Evolutionary conservation across 2,888 invertebrate species (phyloP), one percentile per base, ranked within the genome.

Genomic region (Limnephilus marmoratus): DNA sequence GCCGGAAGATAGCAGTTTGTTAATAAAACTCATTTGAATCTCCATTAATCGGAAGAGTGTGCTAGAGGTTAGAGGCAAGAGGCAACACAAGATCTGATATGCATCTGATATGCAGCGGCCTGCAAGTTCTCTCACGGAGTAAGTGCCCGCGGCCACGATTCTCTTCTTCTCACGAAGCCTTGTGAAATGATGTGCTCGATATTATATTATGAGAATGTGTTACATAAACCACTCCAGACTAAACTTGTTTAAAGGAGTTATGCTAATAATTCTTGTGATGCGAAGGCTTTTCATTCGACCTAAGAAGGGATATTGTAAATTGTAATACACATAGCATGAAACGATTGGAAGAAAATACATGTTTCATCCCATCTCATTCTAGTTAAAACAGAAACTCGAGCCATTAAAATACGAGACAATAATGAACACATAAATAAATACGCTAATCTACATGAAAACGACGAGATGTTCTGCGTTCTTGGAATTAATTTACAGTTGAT

Each of bases 101-200:
- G 37, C 83, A 85, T 85, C 85, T n/a, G 86, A 86, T 86, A 53
- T 86, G 86, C 88, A 37, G 88, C 86, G 86, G 86, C n/a, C 85
- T 29, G 86, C 37, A 29, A 24, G 88, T 80, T 89, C 88, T 89
- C 88, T 80, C 88, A 89, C 88, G 88, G 88, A 80, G 68, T 80
- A 45, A 31, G 81, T 80, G 88, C 88, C 88, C 88, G 88, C 88
- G 80, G 88, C 88, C 88, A 89, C 88, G 88, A 89, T 34, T 89
- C 81, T 37, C 37, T 80, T 80, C 80, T 89, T 89, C 80, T 89
- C 88, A 89, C 88, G 88, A 89, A 34, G 88, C 80, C 88, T 80
- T 41, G 88, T 34, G 88, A 89, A 68, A 80, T 89, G 88, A 89
- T 89, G 88, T 34, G 88, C 68, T 87, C 88, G 88, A 89, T 80